These are phyloP conservation scores for Ypsolopha scabrella DNA, from an alignment of 2,888 invertebrate genomes.

Conservation along the genomic window DNA sequence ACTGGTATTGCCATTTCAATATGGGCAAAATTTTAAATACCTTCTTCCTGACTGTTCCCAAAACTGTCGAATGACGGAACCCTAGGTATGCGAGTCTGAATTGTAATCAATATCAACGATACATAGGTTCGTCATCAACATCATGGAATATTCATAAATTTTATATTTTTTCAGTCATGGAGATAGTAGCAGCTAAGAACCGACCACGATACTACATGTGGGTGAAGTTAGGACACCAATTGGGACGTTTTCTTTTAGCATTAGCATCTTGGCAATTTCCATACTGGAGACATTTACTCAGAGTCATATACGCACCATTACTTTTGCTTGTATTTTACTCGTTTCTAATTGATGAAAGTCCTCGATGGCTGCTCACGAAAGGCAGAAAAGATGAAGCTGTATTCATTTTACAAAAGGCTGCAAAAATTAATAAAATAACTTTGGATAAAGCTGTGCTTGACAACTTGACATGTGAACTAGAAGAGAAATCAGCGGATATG, in stretches of 20 bases:
- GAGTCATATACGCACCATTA: slow-evolving; percentile 73
- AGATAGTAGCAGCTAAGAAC: slow-evolving; percentile 69
- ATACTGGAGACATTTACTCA: slow-evolving; percentile 72
- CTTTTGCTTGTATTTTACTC: slow-evolving; percentile 70
- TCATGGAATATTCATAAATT: slow-evolving; percentile 3
- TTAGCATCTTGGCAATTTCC: slow-evolving; percentile 69
- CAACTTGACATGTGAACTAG: slow-evolving; percentile 1
- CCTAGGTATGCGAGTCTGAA: too few species aligned
- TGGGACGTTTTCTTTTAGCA: slow-evolving; percentile 71
- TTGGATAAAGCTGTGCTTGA: slow-evolving; percentile 4
- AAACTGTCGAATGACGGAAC: too few species aligned
- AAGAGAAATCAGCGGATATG: background rate
- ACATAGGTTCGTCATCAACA: background rate
- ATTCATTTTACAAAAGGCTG: slow-evolving; percentile 63
- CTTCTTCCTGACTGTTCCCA: too few species aligned
- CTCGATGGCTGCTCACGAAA: slow-evolving; percentile 75
- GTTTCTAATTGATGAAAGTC: slow-evolving; percentile 73
- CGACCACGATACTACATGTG: slow-evolving; percentile 68
- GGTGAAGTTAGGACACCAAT: slow-evolving; percentile 60
- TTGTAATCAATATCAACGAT: too few species aligned
- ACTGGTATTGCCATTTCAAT: too few species aligned
- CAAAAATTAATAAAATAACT: slow-evolving; percentile 24
- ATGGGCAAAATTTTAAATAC: too few species aligned
- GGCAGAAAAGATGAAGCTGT: slow-evolving; percentile 69
- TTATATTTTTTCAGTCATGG: slow-evolving; percentile 54